These are phyloP conservation scores for Porites australiensis DNA, from an alignment of 64 coral and sea anemone genomes.

Conservation along the genomic window DNA sequence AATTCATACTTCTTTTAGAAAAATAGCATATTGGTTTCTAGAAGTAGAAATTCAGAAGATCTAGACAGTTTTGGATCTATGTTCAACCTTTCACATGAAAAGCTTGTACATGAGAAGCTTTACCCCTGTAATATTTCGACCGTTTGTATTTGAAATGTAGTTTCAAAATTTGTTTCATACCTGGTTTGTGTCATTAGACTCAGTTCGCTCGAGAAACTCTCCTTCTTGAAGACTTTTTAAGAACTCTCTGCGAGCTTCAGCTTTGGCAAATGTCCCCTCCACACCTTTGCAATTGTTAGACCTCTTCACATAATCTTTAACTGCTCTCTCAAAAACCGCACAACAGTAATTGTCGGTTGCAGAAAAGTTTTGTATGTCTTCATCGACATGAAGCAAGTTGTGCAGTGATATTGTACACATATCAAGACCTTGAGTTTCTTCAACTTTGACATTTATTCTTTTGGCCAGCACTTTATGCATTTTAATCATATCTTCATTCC, in stretches of 20 bases:
- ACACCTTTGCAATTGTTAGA: conserved; percentile 19
- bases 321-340: conserved; percentile 68
- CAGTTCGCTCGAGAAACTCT: no score
- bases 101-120: no score
- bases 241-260: conserved; percentile 12
- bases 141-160: no score
- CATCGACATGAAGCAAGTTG: conserved; percentile 69
- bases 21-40: no score
- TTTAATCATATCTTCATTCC: conserved; percentile 54
- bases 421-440: conserved; percentile 71
- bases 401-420: conserved; percentile 85
- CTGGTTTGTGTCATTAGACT: no score
- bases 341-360: conserved; percentile 60
- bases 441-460: conserved; percentile 69
- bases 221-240: conserved; percentile 20
- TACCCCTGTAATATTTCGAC: no score
- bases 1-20: no score
- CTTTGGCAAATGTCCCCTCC: conserved; percentile 25
- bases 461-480: conserved; percentile 53
- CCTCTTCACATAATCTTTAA: conserved; percentile 55
- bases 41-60: no score
- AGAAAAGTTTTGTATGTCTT: conserved; percentile 66
- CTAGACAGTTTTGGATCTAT: no score
- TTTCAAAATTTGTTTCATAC: no score
- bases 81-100: no score